Evolutionary conservation across 2,113 vertebrate species (phyloP).

Genomic region (Edolisoma coerulescens): DNA sequence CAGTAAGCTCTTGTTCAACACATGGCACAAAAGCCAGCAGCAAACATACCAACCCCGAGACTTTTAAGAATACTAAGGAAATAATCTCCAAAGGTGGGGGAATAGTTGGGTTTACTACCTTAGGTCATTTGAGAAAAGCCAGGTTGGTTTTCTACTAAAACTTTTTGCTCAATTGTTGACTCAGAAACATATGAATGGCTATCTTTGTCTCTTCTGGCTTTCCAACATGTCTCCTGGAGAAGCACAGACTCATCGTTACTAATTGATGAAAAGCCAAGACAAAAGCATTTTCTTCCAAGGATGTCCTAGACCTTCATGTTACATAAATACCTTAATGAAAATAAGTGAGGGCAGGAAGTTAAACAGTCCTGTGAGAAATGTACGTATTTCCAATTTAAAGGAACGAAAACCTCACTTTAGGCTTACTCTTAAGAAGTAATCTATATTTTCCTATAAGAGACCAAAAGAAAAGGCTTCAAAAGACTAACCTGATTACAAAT

Average conservation of each 20-base stretch:
- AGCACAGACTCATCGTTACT: neutral
- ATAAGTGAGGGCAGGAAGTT: neutral
- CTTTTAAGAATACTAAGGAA: neutral
- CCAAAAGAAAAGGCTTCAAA: neutral
- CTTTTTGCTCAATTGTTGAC: neutral
- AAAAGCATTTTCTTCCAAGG: neutral
- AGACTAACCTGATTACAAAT: neutral
- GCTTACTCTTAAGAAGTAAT: neutral
- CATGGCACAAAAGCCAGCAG: neutral
- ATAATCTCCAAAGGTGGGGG: neutral
- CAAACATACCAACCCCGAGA: neutral
- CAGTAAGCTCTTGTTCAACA: slow-evolving; percentile 35
- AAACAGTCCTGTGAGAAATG: neutral
- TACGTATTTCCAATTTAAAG: neutral
- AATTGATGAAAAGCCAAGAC: neutral
- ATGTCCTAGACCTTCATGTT: neutral
- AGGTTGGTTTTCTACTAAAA: neutral
- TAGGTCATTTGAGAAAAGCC: neutral
- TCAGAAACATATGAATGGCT: neutral
- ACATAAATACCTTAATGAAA: neutral
- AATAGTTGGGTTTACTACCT: neutral
- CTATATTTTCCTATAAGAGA: neutral
- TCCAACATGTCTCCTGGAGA: neutral
- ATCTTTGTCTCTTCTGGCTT: neutral
- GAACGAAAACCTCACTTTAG: neutral